Percentiles rank a stretch among this genome's conserved stretches.
Evolutionary conservation across 2,888 invertebrate genomes (phyloP).

Genomic region (Helleia helle): DNA sequence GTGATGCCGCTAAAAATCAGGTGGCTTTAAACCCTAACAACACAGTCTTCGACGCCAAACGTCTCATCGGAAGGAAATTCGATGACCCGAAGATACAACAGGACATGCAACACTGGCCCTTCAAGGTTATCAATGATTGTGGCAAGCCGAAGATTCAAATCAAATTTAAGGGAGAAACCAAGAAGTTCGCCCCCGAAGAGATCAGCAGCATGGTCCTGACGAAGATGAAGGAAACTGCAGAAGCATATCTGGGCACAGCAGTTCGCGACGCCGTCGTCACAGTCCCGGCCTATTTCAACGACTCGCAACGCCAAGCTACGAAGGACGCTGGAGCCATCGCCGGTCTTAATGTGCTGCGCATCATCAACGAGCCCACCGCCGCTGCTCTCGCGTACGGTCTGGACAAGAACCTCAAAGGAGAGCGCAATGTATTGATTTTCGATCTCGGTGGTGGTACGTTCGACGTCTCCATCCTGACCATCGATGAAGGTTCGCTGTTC

Average conservation of each 20-base stretch:
- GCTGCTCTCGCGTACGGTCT: slow-evolving; percentile 83
- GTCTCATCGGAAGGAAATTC: slow-evolving; percentile 86
- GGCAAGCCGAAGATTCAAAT: slow-evolving; percentile 81
- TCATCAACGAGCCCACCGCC: slow-evolving; percentile 88
- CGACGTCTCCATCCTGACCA: slow-evolving; percentile 88
- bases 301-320: slow-evolving; percentile 83
- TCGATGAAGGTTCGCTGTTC: slow-evolving; percentile 84
- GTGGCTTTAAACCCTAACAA: slow-evolving; percentile 84
- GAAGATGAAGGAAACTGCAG: slow-evolving; percentile 77
- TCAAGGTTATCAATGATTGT: slow-evolving; percentile 78
- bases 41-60: slow-evolving; percentile 85
- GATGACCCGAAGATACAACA: slow-evolving; percentile 83
- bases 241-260: slow-evolving; percentile 78
- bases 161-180: slow-evolving; percentile 77
- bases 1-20: slow-evolving; percentile 91
- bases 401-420: slow-evolving; percentile 78
- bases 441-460: slow-evolving; percentile 81
- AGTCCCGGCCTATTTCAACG: slow-evolving; percentile 86
- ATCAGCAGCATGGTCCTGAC: slow-evolving; percentile 79
- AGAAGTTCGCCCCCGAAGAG: slow-evolving; percentile 80
- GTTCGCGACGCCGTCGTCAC: slow-evolving; percentile 85
- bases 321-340: slow-evolving; percentile 88
- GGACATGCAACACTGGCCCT: slow-evolving; percentile 90
- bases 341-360: slow-evolving; percentile 85
- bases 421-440: slow-evolving; percentile 77